A percentile compares a stretch with the other conserved stretches of the same genome.
Conservation (phyloP, 2,113 vertebrate genomes). For the Nothobranchius kuhntae region DNA sequence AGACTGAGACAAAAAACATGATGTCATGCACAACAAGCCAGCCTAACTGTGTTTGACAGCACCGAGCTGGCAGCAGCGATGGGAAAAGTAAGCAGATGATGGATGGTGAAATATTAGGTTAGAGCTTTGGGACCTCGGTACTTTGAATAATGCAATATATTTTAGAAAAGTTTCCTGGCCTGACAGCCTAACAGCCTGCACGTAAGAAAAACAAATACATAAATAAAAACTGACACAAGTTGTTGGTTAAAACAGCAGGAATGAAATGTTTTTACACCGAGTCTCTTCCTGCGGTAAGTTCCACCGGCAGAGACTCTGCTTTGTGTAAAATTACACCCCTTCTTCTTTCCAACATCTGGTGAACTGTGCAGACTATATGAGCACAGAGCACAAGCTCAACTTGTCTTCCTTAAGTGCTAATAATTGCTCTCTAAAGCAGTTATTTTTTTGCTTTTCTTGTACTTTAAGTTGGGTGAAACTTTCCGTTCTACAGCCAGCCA, state of each 20-base stretch:
- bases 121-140: slow-evolving; percentile 27
- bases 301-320: slow-evolving; percentile 19
- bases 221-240: background rate
- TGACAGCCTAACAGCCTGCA: slow-evolving; percentile 9
- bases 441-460: slow-evolving; percentile 57
- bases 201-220: background rate
- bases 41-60: slow-evolving; percentile 60
- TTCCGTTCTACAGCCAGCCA: slow-evolving; percentile 39
- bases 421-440: slow-evolving; percentile 61
- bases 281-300: slow-evolving; percentile 14
- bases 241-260: slow-evolving; percentile 9
- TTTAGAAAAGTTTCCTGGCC: slow-evolving; percentile 25
- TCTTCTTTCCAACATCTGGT: slow-evolving; percentile 64
- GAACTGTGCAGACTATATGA: slow-evolving; percentile 59
- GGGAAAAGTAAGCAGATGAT: slow-evolving; percentile 59
- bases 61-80: slow-evolving; percentile 44
- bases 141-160: slow-evolving; percentile 39
- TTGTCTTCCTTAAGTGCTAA: slow-evolving; percentile 72
- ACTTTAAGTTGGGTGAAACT: slow-evolving; percentile 51
- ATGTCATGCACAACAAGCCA: slow-evolving; percentile 59
- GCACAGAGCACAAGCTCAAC: slow-evolving; percentile 58
- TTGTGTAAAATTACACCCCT: slow-evolving; percentile 50
- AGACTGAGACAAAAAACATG: slow-evolving; percentile 49
- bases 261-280: slow-evolving; percentile 11
- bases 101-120: slow-evolving; percentile 58